Base-by-base conservation (phyloP, 2,797 vertebrate species). In the Fistularia tabacaria region DNA sequence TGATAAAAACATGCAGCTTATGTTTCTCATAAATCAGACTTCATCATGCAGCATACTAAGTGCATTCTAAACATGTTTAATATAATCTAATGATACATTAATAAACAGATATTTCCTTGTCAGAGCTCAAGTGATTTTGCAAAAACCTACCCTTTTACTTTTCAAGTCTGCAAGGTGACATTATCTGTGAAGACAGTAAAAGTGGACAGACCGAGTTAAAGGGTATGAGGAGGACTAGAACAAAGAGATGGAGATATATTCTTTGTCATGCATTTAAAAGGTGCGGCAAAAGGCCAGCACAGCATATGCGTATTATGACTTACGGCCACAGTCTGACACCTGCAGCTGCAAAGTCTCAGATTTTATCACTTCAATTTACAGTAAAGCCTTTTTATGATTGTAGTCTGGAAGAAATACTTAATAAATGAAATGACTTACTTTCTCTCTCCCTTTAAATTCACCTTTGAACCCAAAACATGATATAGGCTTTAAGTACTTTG, bases 251-350 rank as follows among this genome's bases (percentile, higher is more conserved):
- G n/a, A 57, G 44, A 60, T 51, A 61, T 54, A 15, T 54, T 54
- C 36, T 62, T 53, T 66, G 66, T 80, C 74, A 68, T 57, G 51
- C 60, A 76, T 76, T 76, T 67, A 70, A 72, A 73, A 79, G 61
- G 45, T 1, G 6, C 25, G 0, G 15, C 9, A 52, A 66, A 67
- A 55, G 50, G 64, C 66, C 54, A 61, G 13, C 10, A 3, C 14
- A 64, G 62, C 44, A 15, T 14, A 74, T 64, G 64, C 51, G 68
- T 66, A 79, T 73, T 12, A 66, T 69, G 13, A 12, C 61, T 65
- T 57, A 64, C 40, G 42, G 50, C 64, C 58, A 43, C 11, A 63
- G 63, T 57, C 46, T 69, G 49, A 42, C 53, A 66, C 37, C 15
- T 54, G 14, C 11, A 40, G 57, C 59, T 51, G 10, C 46, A 43